Evolutionary conservation across 30 jellyfish, hydroid and myxozoan species (phyloP).

Genomic region (Phacellophora camtschatica): DNA sequence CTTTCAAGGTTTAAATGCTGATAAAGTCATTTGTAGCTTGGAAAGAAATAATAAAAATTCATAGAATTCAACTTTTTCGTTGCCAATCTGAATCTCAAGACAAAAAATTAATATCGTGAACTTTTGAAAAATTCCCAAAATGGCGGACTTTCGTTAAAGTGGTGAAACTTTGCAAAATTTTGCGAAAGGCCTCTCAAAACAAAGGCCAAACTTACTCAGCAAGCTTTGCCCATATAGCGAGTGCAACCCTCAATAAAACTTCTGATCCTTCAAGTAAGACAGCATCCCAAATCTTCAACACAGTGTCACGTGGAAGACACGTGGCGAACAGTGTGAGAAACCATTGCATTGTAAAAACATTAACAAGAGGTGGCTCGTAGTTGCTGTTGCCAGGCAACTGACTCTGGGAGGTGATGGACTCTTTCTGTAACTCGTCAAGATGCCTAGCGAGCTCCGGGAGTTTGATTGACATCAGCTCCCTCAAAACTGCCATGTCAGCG

Average conservation of each 20-base stretch:
- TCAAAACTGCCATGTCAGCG: slow-evolving; percentile 97
- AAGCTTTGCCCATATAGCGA: slow-evolving; percentile 94
- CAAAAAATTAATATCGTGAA: no score
- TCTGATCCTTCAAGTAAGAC: slow-evolving; percentile 97
- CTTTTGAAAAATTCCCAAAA: no score
- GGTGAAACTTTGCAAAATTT: no score
- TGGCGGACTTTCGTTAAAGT: no score
- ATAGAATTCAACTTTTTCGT: no score
- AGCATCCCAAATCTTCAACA: slow-evolving; percentile 94
- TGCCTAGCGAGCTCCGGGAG: slow-evolving; percentile 78
- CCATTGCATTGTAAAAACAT: slow-evolving; percentile 99
- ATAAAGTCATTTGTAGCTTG: no score
- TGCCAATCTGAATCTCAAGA: no score
- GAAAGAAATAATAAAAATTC: no score
- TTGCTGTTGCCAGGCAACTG: slow-evolving; percentile 67
- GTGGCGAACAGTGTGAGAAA: slow-evolving; percentile 95
- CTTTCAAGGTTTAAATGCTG: no score
- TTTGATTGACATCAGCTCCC: slow-evolving; percentile 87
- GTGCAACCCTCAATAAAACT: slow-evolving; percentile 87
- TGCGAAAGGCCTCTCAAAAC: no score
- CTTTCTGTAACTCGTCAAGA: slow-evolving; percentile 84
- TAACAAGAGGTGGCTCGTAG: slow-evolving; percentile 97
- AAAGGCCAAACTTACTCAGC: slow-evolving; percentile 73
- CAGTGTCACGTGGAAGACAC: slow-evolving; percentile 96
- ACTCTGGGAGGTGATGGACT: slow-evolving; percentile 55